phyloP scores from a whole-genome alignment of 2,113 vertebrate genomes.

The Pontoporia blainvillei region DNA sequence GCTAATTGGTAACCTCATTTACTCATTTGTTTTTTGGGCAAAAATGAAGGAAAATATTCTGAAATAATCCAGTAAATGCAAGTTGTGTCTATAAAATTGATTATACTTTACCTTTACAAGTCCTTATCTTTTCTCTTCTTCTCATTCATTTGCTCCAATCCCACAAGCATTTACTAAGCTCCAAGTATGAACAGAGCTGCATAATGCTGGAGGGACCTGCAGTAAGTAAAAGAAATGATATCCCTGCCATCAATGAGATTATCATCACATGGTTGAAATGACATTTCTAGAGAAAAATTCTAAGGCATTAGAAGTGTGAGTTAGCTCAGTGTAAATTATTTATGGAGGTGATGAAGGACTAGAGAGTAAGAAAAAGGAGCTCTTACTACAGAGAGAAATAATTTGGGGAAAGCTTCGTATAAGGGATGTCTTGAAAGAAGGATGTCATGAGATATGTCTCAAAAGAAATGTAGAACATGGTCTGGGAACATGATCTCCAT shows the following conservation, averaged over 20 bases:
- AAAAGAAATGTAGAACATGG: neutral
- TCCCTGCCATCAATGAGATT: neutral
- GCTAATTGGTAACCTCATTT: neutral
- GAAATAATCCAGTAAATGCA: neutral
- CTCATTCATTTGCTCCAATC: neutral
- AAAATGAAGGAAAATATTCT: neutral
- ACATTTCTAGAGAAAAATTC: neutral
- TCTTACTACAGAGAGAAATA: neutral
- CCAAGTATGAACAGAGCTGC: neutral
- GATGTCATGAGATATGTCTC: neutral
- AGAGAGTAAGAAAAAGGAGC: neutral
- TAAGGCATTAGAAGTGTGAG: neutral
- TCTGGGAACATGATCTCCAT: neutral
- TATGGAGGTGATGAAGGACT: neutral
- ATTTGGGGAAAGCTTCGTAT: neutral
- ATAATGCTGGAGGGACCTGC: neutral
- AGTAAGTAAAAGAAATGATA: neutral
- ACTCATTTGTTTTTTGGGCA: neutral
- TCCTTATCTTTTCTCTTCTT: neutral
- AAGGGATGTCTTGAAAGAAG: neutral
- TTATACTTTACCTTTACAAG: neutral
- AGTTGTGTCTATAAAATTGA: neutral
- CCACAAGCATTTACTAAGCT: neutral
- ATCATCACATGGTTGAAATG: neutral
- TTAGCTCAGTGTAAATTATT: neutral